phyloP scores from a whole-genome alignment of 2,888 invertebrate species.

The Branchellion lobata region DNA sequence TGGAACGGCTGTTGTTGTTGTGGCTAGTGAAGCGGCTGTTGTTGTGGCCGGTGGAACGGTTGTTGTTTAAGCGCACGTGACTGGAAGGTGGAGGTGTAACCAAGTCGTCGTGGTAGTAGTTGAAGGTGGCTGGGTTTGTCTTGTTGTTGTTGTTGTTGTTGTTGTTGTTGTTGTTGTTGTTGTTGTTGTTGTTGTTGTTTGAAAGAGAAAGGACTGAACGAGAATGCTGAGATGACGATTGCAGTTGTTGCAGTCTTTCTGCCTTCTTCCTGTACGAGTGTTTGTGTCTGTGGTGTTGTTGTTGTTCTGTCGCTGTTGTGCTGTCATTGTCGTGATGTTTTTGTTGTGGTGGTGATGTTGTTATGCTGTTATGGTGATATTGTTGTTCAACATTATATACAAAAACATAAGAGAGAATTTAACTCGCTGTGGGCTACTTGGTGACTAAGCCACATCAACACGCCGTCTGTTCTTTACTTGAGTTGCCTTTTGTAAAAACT shows the following conservation, averaged over 20 bases:
- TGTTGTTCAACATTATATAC: too few species aligned
- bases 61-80: conserved; percentile 1
- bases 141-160: conserved; percentile 6
- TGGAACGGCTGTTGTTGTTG: not conserved
- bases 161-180: not conserved
- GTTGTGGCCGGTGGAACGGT: conserved; percentile 10
- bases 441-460: too few species aligned
- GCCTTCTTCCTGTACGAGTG: conserved; percentile 59
- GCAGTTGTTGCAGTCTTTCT: conserved; percentile 42
- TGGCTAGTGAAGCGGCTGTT: conserved; percentile 24
- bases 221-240: conserved; percentile 24
- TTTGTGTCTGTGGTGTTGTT: conserved; percentile 57
- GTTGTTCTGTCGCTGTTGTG: too few species aligned
- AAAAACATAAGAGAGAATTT: too few species aligned
- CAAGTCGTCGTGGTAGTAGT: not conserved
- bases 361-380: too few species aligned
- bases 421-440: too few species aligned
- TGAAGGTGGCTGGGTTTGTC: not conserved
- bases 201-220: conserved; percentile 36
- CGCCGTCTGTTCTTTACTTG: too few species aligned
- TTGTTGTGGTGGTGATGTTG: too few species aligned
- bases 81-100: not conserved
- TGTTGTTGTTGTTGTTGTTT: not conserved
- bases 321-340: too few species aligned
- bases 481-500: too few species aligned